Evolutionary conservation across 1,140 invertebrate genomes (phyloP), one percentile per base, ranked within the genome.

Genomic region (Helicoverpa zea): DNA sequence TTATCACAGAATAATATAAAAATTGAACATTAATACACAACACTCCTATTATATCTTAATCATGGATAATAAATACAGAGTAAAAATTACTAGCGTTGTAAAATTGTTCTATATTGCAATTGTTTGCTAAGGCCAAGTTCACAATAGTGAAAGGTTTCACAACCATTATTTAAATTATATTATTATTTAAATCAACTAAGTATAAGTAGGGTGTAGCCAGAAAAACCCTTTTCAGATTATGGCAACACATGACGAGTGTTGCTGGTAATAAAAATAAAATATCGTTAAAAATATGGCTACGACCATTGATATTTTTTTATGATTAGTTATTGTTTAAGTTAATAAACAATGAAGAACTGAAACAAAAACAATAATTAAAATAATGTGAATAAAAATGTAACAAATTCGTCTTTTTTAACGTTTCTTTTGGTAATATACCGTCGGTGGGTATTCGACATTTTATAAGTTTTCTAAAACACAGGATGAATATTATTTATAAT

Each of bases 1-100:
- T 12, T 76, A 76, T 76, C 58, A 64, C 74, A 76, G 59, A 64
- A 64, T 64, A 76, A 77, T 35, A 77, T 73, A 77, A 64, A 77
- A 77, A 61, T 51, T 35, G n/a, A 52, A 35, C 47, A 52, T 30
- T 43, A 30, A 59, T 43, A 43, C 58, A 76, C 56, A 77, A 77
- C 74, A 77, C 47, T 64, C 74, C 74, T 77, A 77, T 52, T 64
- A 77, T 63, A 49, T 47, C 43, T 43, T 30, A 54, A 35, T 30
- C 12, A 77, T 64, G 59, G 74, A 64, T 54, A 64, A 51, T 64
- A 64, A 77, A 77, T 77, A 64, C 23, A 64, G 61, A 77, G 49
- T 77, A 75, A 61, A 75, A 75, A 75, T 61, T 51, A 49, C 35
- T 61, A 61, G 58, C 73, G 51, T 51, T 61, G 58, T 61, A 75